Conservation (phyloP, 2,888 invertebrate genomes). For the Pandemis corylana region DNA sequence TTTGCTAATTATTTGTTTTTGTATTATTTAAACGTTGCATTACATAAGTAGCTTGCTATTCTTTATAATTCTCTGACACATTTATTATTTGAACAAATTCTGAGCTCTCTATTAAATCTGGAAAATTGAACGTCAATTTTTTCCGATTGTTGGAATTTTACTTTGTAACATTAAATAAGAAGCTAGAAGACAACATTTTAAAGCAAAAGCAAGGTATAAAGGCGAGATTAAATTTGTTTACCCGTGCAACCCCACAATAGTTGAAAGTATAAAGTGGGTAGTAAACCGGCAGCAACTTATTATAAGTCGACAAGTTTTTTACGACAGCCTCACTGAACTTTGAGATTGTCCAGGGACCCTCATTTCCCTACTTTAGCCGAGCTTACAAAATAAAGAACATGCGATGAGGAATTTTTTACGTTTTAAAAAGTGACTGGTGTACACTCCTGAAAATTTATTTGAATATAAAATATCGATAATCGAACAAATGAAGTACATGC, state of each 20-base stretch:
- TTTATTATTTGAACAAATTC: too few species aligned
- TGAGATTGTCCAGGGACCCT: conserved; percentile 24
- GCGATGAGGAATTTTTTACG: background rate
- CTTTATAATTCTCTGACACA: too few species aligned
- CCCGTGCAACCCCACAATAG: conserved; percentile 16
- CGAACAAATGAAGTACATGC: too few species aligned
- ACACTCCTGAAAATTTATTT: too few species aligned
- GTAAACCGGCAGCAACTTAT: conserved; percentile 36
- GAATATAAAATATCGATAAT: too few species aligned
- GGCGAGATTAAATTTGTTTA: conserved; percentile 22
- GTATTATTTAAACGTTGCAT: too few species aligned
- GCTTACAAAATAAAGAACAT: conserved; percentile 1
- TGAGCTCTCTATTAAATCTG: too few species aligned
- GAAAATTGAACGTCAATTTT: too few species aligned
- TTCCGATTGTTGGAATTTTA: too few species aligned
- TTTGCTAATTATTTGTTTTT: background rate
- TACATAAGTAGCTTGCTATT: too few species aligned
- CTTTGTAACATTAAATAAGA: too few species aligned
- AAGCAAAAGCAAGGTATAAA: background rate
- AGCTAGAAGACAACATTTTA: background rate
- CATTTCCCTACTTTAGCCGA: conserved; percentile 23
- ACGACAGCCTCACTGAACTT: conserved; percentile 20
- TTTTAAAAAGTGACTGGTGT: background rate
- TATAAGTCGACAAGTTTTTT: conserved; percentile 35
- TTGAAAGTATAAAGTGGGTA: conserved; percentile 31